phyloP scores from a whole-genome alignment of 2,797 vertebrate genomes.

The Pantherophis vulpinus region DNA sequence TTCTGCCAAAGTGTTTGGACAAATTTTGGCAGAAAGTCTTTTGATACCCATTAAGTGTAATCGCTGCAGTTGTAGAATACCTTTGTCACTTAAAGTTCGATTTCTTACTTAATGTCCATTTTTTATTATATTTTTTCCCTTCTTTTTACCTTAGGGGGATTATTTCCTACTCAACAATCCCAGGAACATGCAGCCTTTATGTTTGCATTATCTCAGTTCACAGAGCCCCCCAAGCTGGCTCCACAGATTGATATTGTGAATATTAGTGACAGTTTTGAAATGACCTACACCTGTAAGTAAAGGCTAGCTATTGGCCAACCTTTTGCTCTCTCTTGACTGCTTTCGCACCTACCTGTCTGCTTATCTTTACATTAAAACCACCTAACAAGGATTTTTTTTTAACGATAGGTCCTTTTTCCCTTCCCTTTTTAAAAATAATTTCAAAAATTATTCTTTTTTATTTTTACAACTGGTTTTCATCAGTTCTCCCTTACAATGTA shows the following conservation, averaged over 20 bases:
- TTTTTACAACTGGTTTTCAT: constrained; percentile 28
- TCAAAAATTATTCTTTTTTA: constrained; percentile 1
- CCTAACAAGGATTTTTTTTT: constrained; percentile 22
- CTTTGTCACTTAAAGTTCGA: background rate
- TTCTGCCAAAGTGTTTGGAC: accelerated
- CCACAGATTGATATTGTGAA: constrained; percentile 99
- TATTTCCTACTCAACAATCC: constrained; percentile 93
- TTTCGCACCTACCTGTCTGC: background rate
- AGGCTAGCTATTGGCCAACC: accelerated
- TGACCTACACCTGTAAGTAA: constrained; percentile 99
- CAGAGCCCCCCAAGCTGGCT: constrained; percentile 97
- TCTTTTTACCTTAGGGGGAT: constrained; percentile 83
- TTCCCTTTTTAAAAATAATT: background rate
- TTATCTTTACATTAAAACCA: background rate
- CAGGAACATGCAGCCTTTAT: constrained; percentile 99
- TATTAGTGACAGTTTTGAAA: constrained; percentile 97
- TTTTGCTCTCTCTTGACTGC: background rate
- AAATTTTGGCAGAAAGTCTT: background rate
- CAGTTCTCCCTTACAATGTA: constrained; percentile 1
- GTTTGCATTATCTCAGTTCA: constrained; percentile 94
- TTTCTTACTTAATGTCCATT: background rate
- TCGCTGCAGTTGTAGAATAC: background rate
- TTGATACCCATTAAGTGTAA: background rate
- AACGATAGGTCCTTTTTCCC: background rate
- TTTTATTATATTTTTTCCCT: constrained; percentile 18